These are phyloP conservation scores for Isaurus tuberculatus DNA, from an alignment of 92 coral and sea anemone genomes.

Conservation along the genomic window DNA sequence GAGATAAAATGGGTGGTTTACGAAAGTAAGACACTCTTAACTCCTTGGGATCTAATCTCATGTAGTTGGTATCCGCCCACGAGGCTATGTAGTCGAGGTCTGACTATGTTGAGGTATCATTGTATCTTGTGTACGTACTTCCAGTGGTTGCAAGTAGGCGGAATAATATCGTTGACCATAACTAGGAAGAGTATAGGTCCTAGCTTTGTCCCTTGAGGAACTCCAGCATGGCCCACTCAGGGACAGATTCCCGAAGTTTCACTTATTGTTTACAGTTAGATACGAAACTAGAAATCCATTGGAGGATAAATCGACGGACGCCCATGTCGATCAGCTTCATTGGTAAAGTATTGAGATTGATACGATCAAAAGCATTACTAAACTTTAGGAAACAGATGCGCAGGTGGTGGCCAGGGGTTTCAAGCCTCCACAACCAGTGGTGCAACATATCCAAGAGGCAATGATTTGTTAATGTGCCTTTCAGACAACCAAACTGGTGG, in stretches of 20 bases:
- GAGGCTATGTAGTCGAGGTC: conserved; percentile 23
- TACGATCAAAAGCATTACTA: background rate
- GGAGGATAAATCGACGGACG: conserved; percentile 4
- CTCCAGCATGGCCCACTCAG: conserved; percentile 57
- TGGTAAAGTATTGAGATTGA: conserved; percentile 9
- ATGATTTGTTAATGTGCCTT: conserved; percentile 27
- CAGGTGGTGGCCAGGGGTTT: conserved; percentile 35
- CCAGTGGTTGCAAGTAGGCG: conserved; percentile 35
- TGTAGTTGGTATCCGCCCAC: conserved; percentile 53
- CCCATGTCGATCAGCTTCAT: conserved; percentile 1
- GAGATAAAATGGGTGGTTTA: background rate
- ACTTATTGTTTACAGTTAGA: conserved; percentile 45
- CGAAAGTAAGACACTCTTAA: conserved; percentile 44
- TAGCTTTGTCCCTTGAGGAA: conserved; percentile 52
- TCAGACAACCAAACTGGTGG: conserved; percentile 41
- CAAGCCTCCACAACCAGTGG: conserved; percentile 48
- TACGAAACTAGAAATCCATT: conserved; percentile 20
- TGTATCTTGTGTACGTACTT: conserved; percentile 47
- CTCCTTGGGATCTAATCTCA: conserved; percentile 61
- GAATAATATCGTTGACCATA: conserved; percentile 58
- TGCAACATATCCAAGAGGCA: conserved; percentile 57
- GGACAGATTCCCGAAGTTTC: conserved; percentile 49
- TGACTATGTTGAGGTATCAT: conserved; percentile 36
- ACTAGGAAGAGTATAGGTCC: conserved; percentile 62
- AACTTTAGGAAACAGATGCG: conserved; percentile 45